Evolutionary conservation across 1,140 invertebrate genomes (phyloP), one percentile per base, ranked within the genome.

Genomic region (Stegodyphus mimosarum): DNA sequence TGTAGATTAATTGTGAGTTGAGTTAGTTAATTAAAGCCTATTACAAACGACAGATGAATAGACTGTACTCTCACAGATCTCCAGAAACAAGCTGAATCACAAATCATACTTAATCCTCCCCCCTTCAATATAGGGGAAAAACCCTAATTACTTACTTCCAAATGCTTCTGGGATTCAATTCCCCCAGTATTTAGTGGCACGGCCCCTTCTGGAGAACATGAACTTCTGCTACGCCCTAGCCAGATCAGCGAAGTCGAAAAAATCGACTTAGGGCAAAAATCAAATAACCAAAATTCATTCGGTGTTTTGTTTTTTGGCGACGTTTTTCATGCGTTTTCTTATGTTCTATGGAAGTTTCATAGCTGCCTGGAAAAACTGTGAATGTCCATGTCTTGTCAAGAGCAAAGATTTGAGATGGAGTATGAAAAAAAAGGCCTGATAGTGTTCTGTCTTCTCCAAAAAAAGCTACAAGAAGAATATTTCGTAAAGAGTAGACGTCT

Each of bases 81-180:
- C 33, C 33, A 33, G 33, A 33, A 33, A 33, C 33, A 33, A 33
- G 33, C 33, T 60, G 55, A 60, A 60, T 60, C 55, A 60, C 55
- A 15, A 33, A 15, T 60, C 55, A 60, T 9, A 60, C 15, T 9
- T 60, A 60, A 60, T 5, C 15, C 55, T 15, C 55, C 55, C 33
- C 33, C 33, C 33, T 33, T 33, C 33, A 33, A 60, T 2, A 15
- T 2, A 60, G 15, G 15, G 15, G 9, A 4, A 9, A 49, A 18
- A 48, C 11, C 69, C 69, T 71, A 71, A 71, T 71, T 71, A 71
- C 69, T 71, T 71, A 71, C 18, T 71, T 71, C 48, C 15, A 49
- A 71, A 71, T 48, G 18, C 10, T 7, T n/a, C 7, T 17, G 69
- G 49, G 9, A 71, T 15, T 71, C 48, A 7, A 11, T 49, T 71